Conservation (phyloP, 2,888 invertebrate species). For the Piscicola geometra region DNA sequence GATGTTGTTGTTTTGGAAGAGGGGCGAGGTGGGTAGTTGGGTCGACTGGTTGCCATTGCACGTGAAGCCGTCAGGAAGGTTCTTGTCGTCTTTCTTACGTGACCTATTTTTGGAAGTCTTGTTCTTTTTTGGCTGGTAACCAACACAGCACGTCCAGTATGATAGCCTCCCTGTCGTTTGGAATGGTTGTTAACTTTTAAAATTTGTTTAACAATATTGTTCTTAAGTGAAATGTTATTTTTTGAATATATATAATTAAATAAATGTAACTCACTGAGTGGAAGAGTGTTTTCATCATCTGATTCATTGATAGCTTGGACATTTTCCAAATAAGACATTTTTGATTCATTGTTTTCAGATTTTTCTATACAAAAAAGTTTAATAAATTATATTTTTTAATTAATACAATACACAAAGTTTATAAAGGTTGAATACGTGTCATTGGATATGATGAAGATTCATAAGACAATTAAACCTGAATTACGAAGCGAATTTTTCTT, state of each 20-base stretch:
- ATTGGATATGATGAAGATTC: too few relatives aligned
- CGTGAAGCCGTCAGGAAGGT: constrained; percentile 31
- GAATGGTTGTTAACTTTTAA: not conserved
- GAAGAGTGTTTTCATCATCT: constrained; percentile 23
- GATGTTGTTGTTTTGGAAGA: constrained; percentile 18
- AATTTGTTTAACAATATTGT: too few relatives aligned
- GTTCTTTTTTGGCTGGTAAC: not conserved
- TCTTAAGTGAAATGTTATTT: not conserved
- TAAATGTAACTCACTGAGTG: constrained; percentile 18
- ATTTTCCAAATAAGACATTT: constrained; percentile 11
- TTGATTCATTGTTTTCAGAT: constrained; percentile 4
- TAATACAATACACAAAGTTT: too few relatives aligned
- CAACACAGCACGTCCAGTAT: constrained; percentile 30
- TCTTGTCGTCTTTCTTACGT: constrained; percentile 6
- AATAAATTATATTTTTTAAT: too few relatives aligned
- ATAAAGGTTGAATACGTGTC: too few relatives aligned
- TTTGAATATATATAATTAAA: too few relatives aligned
- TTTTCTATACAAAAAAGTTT: constrained; percentile 11
- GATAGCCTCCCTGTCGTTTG: not conserved
- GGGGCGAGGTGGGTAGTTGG: not conserved
- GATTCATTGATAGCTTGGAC: constrained; percentile 22
- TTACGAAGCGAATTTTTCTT: constrained; percentile 16
- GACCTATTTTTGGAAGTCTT: not conserved
- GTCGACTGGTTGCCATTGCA: constrained; percentile 8
- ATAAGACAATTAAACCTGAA: too few relatives aligned